These are phyloP conservation scores for Toxotes jaculatrix DNA, from an alignment of 2,113 vertebrate species.

Conservation along the genomic window DNA sequence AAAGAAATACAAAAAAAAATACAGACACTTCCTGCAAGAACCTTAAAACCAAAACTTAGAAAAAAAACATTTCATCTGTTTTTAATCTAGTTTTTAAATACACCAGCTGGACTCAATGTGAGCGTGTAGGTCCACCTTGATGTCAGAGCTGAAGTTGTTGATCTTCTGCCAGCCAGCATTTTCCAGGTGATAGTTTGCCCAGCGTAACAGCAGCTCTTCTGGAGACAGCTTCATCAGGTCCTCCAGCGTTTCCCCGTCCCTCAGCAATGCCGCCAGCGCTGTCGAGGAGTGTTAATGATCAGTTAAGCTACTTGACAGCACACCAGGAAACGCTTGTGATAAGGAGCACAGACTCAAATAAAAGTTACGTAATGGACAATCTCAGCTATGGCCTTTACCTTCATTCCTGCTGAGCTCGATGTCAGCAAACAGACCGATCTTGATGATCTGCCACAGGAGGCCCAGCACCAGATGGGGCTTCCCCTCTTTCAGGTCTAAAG, in stretches of 20 bases:
- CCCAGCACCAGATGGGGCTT: slow-evolving; percentile 96
- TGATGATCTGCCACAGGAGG: slow-evolving; percentile 97
- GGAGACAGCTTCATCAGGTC: slow-evolving; percentile 98
- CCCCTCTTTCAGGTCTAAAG: slow-evolving; percentile 94
- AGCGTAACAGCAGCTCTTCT: slow-evolving; percentile 95
- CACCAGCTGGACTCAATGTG: too few relatives aligned
- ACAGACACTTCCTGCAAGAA: background rate
- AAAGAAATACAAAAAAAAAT: too few relatives aligned
- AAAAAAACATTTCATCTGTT: too few relatives aligned
- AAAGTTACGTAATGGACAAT: background rate
- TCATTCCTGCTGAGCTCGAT: slow-evolving; percentile 98
- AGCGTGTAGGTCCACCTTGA: slow-evolving; percentile 85
- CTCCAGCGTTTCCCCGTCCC: slow-evolving; percentile 95
- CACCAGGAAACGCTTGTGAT: slow-evolving; percentile 1
- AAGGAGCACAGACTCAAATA: background rate
- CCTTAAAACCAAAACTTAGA: background rate
- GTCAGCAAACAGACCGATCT: slow-evolving; percentile 96
- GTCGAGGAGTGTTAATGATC: slow-evolving; percentile 9
- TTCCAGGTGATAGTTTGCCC: slow-evolving; percentile 98
- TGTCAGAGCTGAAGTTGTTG: slow-evolving; percentile 97
- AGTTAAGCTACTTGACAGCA: slow-evolving; percentile 38
- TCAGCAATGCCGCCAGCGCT: slow-evolving; percentile 95
- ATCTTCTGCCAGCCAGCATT: slow-evolving; percentile 93
- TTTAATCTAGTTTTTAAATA: too few relatives aligned
- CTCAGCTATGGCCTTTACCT: slow-evolving; percentile 80